Evolutionary conservation across 2,113 vertebrate species (phyloP).

Genomic region (Silurus asotus): DNA sequence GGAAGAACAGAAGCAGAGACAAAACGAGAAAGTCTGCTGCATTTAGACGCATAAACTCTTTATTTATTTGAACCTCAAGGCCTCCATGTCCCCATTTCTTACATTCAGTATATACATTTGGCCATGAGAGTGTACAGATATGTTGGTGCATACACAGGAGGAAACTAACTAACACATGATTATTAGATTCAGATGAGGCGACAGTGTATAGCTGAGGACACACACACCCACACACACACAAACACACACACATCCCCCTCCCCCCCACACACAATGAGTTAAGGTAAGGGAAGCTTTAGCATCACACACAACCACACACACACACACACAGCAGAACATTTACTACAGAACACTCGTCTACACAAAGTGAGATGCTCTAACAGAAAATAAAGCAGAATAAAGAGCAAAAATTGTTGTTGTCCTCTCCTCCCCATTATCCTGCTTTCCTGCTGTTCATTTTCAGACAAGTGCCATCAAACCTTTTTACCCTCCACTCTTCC

Average conservation of each 20-base stretch:
- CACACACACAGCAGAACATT: slow-evolving; percentile 1
- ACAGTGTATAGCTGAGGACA: slow-evolving; percentile 60
- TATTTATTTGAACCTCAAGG: slow-evolving; percentile 72
- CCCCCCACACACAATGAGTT: slow-evolving; percentile 8
- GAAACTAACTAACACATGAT: slow-evolving; percentile 62
- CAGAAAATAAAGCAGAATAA: not conserved
- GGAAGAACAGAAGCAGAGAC: not conserved
- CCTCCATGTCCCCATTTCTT: slow-evolving; percentile 71
- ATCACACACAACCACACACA: slow-evolving; percentile 20
- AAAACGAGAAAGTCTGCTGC: slow-evolving; percentile 24
- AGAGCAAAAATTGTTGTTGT: not conserved
- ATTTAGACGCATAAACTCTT: slow-evolving; percentile 70
- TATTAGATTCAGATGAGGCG: slow-evolving; percentile 55
- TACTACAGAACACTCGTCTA: slow-evolving; percentile 4
- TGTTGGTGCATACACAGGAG: slow-evolving; percentile 74
- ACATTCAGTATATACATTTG: slow-evolving; percentile 83
- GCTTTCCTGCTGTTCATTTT: not conserved
- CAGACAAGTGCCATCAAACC: not conserved
- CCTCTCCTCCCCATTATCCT: not conserved
- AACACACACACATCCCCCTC: slow-evolving; percentile 46
- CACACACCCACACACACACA: slow-evolving; percentile 46
- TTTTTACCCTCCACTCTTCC: not conserved
- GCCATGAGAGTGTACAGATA: slow-evolving; percentile 70
- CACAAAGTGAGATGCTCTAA: not conserved
- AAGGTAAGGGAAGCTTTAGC: not conserved